These are phyloP conservation scores for Callyntrura sp. DNA, from an alignment of 2,888 invertebrate species.

Conservation along the genomic window DNA sequence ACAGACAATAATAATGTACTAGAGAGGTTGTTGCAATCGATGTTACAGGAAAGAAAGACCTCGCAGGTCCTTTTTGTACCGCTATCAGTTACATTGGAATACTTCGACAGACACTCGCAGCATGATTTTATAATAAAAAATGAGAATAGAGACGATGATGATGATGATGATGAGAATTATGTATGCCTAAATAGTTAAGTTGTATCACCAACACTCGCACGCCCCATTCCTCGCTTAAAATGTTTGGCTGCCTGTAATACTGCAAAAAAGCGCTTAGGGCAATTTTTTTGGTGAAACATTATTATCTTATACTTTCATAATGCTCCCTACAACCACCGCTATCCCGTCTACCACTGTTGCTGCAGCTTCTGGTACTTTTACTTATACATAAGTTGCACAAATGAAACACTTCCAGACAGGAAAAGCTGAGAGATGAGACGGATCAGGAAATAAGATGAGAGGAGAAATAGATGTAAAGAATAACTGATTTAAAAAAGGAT, in stretches of 20 bases:
- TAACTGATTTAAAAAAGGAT: constrained; percentile 48
- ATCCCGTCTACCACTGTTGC: background rate
- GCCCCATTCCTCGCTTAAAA: constrained; percentile 18
- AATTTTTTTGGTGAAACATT: constrained; percentile 59
- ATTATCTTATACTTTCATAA: constrained; percentile 57
- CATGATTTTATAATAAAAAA: background rate
- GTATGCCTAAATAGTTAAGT: constrained; percentile 63
- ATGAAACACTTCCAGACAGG: constrained; percentile 50
- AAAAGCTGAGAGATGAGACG: constrained; percentile 66
- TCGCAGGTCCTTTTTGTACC: background rate
- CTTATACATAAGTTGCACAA: constrained; percentile 30
- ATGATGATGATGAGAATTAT: constrained; percentile 21
- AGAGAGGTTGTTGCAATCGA: background rate
- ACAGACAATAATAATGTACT: background rate
- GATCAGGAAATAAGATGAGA: constrained; percentile 72
- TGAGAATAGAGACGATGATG: constrained; percentile 10
- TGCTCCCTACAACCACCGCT: background rate
- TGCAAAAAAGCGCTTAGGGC: constrained; percentile 64
- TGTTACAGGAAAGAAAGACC: constrained; percentile 7
- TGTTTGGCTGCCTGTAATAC: constrained; percentile 13
- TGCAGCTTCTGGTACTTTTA: background rate
- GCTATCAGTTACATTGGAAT: background rate
- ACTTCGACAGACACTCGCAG: background rate
- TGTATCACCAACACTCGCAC: constrained; percentile 53
- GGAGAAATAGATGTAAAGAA: constrained; percentile 66